Conservation (phyloP, 2,113 vertebrate species). For the Phocoena sinus region DNA sequence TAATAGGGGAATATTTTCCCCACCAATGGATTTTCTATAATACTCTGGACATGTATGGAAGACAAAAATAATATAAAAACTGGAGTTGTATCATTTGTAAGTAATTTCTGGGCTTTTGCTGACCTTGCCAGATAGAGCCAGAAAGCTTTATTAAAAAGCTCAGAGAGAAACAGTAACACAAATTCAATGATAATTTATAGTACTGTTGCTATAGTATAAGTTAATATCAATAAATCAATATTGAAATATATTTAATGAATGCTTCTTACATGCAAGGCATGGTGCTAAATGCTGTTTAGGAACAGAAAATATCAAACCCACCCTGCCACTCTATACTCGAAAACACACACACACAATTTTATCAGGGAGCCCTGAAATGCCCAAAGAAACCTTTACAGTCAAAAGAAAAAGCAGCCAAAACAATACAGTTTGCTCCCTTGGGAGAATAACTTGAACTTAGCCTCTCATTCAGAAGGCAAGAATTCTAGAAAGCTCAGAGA, state of each 20-base stretch:
- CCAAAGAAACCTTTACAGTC: neutral
- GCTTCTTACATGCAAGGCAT: neutral
- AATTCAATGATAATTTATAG: neutral
- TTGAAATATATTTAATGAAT: conserved; percentile 24
- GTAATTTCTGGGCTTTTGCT: conserved; percentile 22
- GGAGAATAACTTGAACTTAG: neutral
- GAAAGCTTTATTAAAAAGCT: conserved; percentile 15
- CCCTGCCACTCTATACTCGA: neutral
- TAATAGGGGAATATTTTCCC: neutral
- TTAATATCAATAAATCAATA: neutral
- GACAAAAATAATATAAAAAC: neutral
- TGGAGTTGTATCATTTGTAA: neutral
- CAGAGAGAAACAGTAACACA: neutral
- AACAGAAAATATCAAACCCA: neutral
- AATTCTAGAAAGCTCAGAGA: conserved; percentile 4
- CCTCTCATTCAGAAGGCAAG: conserved; percentile 7
- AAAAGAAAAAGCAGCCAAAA: conserved; percentile 8
- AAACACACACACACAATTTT: neutral
- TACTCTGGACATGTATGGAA: neutral
- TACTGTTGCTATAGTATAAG: neutral
- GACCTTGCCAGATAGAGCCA: neutral
- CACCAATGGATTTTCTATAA: neutral
- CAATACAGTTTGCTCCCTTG: neutral
- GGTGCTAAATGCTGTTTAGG: neutral
- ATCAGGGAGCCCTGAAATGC: neutral